Conservation (phyloP, 2,797 vertebrate genomes). For the Crocidura indochinensis region DNA sequence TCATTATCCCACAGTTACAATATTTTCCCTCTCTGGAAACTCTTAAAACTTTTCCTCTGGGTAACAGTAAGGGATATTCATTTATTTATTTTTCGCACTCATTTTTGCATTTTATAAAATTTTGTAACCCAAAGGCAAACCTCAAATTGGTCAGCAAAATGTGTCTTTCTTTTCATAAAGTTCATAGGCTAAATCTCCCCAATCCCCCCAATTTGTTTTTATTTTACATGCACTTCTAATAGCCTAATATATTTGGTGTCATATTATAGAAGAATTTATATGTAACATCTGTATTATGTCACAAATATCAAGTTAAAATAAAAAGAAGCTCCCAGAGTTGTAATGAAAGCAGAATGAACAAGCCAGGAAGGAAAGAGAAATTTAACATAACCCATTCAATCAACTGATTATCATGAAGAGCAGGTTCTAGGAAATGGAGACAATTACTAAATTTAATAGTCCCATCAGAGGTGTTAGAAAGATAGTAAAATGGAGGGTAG, state of each 20-base stretch:
- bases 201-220: background rate
- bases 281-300: background rate
- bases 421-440: background rate
- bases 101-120: background rate
- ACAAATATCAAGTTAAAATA: background rate
- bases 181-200: background rate
- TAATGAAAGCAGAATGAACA: background rate
- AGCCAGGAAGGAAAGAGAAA: constrained; percentile 5
- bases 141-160: constrained; percentile 21
- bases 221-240: constrained; percentile 27
- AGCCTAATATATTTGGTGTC: background rate
- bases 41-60: constrained; percentile 29
- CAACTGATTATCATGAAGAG: background rate
- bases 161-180: background rate
- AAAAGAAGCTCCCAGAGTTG: background rate
- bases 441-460: background rate
- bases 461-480: too few species aligned
- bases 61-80: background rate
- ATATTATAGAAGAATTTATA: background rate
- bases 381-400: constrained; percentile 10
- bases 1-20: background rate
- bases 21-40: constrained; percentile 18
- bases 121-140: background rate
- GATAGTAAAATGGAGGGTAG: too few species aligned
- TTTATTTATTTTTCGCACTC: constrained; percentile 34